Conservation (phyloP, 1,140 invertebrate species). For the Maconellicoccus hirsutus region DNA sequence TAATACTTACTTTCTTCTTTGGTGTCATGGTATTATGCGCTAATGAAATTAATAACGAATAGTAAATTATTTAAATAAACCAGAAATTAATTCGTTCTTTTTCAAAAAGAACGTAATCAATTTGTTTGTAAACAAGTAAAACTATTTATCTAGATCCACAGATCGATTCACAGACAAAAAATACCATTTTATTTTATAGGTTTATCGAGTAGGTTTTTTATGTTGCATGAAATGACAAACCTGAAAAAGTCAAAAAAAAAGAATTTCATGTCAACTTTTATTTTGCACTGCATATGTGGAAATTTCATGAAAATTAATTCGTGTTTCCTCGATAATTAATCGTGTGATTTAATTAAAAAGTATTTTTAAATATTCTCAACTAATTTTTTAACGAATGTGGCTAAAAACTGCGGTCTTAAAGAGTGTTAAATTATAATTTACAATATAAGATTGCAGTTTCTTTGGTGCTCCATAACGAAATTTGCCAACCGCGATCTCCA, state of each 20-base stretch:
- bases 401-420: too few relatives aligned
- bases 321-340: too few relatives aligned
- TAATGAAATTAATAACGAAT: not conserved
- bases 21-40: not conserved
- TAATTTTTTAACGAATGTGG: too few relatives aligned
- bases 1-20: constrained; percentile 1
- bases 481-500: not conserved
- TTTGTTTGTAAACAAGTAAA: constrained; percentile 16
- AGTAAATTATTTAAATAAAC: not conserved
- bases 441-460: not conserved
- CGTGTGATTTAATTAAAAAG: too few relatives aligned
- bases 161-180: not conserved
- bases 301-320: too few relatives aligned
- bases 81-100: not conserved
- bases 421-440: too few relatives aligned
- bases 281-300: too few relatives aligned
- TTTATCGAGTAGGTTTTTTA: too few relatives aligned
- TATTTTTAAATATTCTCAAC: too few relatives aligned
- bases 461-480: not conserved
- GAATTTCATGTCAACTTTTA: too few relatives aligned
- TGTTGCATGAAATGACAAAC: too few relatives aligned
- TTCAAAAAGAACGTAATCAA: constrained; percentile 16
- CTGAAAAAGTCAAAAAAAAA: too few relatives aligned
- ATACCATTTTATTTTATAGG: not conserved
- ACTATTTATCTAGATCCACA: not conserved